phyloP scores from a whole-genome alignment of 2,113 vertebrate genomes.

The Brevimyrus niger region DNA sequence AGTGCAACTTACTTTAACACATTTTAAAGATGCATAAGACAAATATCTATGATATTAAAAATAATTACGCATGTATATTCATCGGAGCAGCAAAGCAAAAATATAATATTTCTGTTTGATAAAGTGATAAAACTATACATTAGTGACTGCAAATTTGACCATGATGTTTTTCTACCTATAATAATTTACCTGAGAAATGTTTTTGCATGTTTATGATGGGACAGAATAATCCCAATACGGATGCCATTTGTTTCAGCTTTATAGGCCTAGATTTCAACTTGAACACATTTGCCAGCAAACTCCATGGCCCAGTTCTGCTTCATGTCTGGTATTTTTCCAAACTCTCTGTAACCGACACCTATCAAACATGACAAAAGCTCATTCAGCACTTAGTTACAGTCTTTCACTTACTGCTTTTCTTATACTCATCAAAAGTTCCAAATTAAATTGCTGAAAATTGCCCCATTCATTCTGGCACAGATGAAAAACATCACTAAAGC shows the following conservation, averaged over 20 bases:
- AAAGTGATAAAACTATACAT: background rate
- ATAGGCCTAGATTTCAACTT: background rate
- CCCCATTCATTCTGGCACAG: background rate
- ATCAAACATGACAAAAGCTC: background rate
- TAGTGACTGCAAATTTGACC: background rate
- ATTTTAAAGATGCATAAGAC: background rate
- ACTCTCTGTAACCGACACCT: background rate
- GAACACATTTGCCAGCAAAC: background rate
- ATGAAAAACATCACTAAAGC: background rate
- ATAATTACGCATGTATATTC: background rate
- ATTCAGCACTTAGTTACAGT: background rate
- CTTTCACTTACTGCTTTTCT: background rate
- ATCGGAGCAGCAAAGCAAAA: background rate
- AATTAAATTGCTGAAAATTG: background rate
- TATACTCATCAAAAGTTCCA: background rate
- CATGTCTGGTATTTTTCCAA: background rate
- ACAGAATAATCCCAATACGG: background rate
- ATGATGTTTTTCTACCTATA: background rate
- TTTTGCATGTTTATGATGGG: background rate
- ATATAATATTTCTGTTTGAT: background rate
- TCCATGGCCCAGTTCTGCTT: background rate
- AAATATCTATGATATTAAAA: background rate
- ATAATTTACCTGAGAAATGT: background rate
- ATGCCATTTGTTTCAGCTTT: background rate
- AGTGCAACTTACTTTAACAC: background rate